phyloP scores from a whole-genome alignment of 2,888 invertebrate genomes.

The Malthinus seriepunctatus region DNA sequence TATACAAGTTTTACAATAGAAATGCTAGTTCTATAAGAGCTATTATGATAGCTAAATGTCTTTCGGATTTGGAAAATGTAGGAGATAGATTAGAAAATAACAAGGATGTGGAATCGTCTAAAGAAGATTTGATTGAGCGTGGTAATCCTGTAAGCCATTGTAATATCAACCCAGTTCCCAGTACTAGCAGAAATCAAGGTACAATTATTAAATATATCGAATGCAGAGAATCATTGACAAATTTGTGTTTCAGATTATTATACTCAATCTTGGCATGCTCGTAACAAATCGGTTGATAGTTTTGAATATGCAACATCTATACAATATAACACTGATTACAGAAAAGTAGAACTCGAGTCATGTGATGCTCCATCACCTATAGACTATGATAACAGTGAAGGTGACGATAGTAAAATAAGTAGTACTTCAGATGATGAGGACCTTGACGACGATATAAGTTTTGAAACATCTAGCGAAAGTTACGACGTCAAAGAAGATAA shows the following conservation, averaged over 20 bases:
- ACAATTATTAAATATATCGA: background rate
- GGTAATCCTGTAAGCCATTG: constrained; percentile 61
- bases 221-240: too few relatives aligned
- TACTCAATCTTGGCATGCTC: constrained; percentile 4
- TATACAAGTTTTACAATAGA: constrained; percentile 74
- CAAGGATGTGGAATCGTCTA: constrained; percentile 32
- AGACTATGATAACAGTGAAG: constrained; percentile 47
- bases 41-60: constrained; percentile 76
- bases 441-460: constrained; percentile 30
- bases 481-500: constrained; percentile 62
- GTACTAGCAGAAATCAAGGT: constrained; percentile 34
- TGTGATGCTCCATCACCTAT: constrained; percentile 26
- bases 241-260: constrained; percentile 6
- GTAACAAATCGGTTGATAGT: constrained; percentile 44
- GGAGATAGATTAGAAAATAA: constrained; percentile 43
- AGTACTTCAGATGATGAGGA: constrained; percentile 22
- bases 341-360: constrained; percentile 57
- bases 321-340: constrained; percentile 66
- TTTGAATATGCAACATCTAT: constrained; percentile 62
- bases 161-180: constrained; percentile 50
- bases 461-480: constrained; percentile 36
- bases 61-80: constrained; percentile 53
- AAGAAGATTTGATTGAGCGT: constrained; percentile 43
- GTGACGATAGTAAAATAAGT: constrained; percentile 34
- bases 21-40: constrained; percentile 80